phyloP scores from a whole-genome alignment of 2,888 invertebrate genomes.

The Oxycera nigricornis region DNA sequence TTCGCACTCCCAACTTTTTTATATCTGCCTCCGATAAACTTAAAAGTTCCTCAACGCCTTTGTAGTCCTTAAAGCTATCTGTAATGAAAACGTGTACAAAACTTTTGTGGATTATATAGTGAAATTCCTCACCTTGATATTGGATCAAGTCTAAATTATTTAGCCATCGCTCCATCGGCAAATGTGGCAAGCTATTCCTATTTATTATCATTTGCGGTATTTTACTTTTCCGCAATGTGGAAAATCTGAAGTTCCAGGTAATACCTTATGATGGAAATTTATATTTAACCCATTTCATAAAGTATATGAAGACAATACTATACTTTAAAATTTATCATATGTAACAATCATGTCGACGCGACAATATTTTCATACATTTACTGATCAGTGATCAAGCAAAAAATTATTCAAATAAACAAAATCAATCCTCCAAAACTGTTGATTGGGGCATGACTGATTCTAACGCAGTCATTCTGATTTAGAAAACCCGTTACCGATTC shows the following conservation, averaged over 20 bases:
- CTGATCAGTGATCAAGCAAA: too few relatives aligned
- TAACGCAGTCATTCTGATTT: too few relatives aligned
- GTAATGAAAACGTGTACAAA: background rate
- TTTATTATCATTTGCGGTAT: slow-evolving; percentile 47
- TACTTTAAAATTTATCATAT: background rate
- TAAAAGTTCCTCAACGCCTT: slow-evolving; percentile 68
- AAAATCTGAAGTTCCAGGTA: slow-evolving; percentile 63
- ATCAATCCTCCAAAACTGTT: too few relatives aligned
- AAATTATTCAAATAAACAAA: too few relatives aligned
- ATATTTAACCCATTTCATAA: background rate
- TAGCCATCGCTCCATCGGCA: slow-evolving; percentile 68
- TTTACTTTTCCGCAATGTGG: slow-evolving; percentile 57
- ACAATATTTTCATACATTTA: too few relatives aligned
- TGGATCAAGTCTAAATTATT: slow-evolving; percentile 67
- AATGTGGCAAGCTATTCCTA: slow-evolving; percentile 59
- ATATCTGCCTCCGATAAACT: slow-evolving; percentile 67
- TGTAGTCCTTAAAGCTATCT: slow-evolving; percentile 62
- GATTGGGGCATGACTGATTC: too few relatives aligned
- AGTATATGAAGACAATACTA: background rate
- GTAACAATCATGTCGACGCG: too few relatives aligned
- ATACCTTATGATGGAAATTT: slow-evolving; percentile 56
- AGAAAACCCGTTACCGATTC: too few relatives aligned
- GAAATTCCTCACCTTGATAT: slow-evolving; percentile 61
- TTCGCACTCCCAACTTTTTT: slow-evolving; percentile 68
- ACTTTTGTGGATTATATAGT: background rate